Base-by-base conservation (phyloP, 2,888 invertebrate species). In the Acanthosoma haemorrhoidale region DNA sequence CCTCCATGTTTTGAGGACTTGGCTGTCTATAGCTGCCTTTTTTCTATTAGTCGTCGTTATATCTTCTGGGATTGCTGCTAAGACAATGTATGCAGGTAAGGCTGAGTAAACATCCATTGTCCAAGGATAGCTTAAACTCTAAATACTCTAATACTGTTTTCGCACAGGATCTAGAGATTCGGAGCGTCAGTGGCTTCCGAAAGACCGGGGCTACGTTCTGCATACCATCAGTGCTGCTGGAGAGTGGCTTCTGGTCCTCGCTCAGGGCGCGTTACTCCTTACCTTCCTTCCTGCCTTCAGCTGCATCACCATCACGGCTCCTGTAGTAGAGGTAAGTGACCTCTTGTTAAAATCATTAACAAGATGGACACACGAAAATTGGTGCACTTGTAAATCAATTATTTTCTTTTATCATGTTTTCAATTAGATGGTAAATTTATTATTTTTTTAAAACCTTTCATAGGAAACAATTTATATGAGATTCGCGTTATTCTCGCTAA, bases 231-330 rank as follows among this genome's bases (percentile, higher is more conserved):
- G 87, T 73, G 84, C 86, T 0, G 81, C 83, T 38, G 83, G 84
- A 0, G 89, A 89, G 78, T 89, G 89, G 89, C 79, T 85, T 1
- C 83, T 87, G 74, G 86, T 87, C 1, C 81, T 84, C 4, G 77
- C 84, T 3, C 85, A 87, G 75, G 83, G 85, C 75, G 78, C 84
- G 70, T 87, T 84, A 77, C 83, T 89, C 73, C 78, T 87, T 1
- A 84, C 86, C 6, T 88, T 85, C 76, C 83, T 85, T 3, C 81
- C 83, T 4, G 88, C 89, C 75, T 88, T 89, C 76, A 83, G 83
- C 51, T 82, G 84, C 74, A 80, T 88, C 4, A 79, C 82, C 57
- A 77, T 87, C 58, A 80, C 81, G 51, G 82, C 82, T 77, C 85
- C 85, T 4, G 79, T 79, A 77, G 80, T 83, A 74, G 69, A 15